phyloP scores from a whole-genome alignment of 2,888 invertebrate genomes.

The Diarsia dahlii region DNA sequence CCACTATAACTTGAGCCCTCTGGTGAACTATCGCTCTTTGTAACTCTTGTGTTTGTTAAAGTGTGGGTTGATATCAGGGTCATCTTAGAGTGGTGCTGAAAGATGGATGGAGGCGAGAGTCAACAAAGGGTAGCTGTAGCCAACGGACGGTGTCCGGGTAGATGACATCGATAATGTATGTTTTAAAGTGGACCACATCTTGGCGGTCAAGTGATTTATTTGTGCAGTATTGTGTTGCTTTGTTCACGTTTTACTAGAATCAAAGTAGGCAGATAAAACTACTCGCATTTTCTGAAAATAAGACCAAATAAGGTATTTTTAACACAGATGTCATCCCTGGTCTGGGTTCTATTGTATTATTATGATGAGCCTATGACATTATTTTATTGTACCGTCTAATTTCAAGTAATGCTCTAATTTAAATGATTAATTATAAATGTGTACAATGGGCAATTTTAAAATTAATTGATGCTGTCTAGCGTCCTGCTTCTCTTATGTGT shows the following conservation, averaged over 20 bases:
- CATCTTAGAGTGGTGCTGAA: constrained; percentile 55
- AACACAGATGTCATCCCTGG: no score
- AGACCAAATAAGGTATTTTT: no score
- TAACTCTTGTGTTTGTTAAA: constrained; percentile 43
- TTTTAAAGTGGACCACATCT: constrained; percentile 33
- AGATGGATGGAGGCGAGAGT: constrained; percentile 58
- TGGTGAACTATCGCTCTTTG: constrained; percentile 48
- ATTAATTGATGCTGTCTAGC: no score
- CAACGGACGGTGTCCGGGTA: constrained; percentile 49
- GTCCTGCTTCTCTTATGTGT: no score
- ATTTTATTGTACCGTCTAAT: no score
- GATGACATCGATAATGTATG: constrained; percentile 45
- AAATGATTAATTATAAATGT: no score
- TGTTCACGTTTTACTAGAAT: background rate
- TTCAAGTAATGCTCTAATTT: no score
- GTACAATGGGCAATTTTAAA: no score
- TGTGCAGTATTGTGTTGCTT: background rate
- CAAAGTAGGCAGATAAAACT: no score
- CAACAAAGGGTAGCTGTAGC: constrained; percentile 71
- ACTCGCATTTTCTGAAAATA: no score
- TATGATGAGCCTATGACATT: no score
- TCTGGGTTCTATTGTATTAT: no score
- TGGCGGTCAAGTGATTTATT: constrained; percentile 2
- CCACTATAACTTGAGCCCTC: constrained; percentile 62
- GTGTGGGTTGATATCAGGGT: constrained; percentile 55